These are phyloP conservation scores for Cerastis leucographa DNA, from an alignment of 2,888 invertebrate species.

Conservation along the genomic window DNA sequence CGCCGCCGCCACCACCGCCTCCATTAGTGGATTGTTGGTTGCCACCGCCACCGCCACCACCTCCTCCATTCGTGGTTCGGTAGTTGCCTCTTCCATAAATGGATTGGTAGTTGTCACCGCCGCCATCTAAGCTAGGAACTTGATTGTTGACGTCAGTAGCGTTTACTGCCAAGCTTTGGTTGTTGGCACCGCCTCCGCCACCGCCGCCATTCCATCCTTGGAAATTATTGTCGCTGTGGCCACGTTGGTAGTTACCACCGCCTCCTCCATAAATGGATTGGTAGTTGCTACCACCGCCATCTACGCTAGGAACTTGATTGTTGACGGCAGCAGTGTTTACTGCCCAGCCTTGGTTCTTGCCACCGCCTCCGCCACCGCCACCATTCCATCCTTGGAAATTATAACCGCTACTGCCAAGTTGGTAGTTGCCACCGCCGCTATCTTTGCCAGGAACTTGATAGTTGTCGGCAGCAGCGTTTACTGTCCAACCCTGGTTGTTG, in stretches of 20 bases:
- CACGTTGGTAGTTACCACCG: neutral
- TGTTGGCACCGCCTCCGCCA: too few species aligned
- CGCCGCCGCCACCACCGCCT: too few species aligned
- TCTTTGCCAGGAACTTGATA: neutral
- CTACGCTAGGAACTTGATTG: neutral
- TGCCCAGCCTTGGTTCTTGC: neutral
- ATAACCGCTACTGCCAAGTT: too few species aligned
- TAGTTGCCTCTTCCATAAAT: neutral
- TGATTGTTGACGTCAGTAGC: too few species aligned
- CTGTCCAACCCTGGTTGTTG: neutral
- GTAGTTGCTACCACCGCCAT: neutral
- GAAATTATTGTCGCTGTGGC: too few species aligned
- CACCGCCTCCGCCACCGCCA: neutral
- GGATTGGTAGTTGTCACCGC: neutral
- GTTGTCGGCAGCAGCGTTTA: neutral
- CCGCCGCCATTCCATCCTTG: neutral
- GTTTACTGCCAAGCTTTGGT: too few species aligned
- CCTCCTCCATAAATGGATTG: neutral
- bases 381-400: too few species aligned
- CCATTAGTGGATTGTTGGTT: neutral
- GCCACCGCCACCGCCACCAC: too few species aligned
- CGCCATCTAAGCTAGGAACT: too few species aligned
- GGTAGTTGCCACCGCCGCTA: neutral
- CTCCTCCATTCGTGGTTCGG: too few species aligned
- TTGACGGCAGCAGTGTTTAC: neutral